Evolutionary conservation across 2,113 vertebrate species (phyloP).

Genomic region (Lichenostomus cassidix): DNA sequence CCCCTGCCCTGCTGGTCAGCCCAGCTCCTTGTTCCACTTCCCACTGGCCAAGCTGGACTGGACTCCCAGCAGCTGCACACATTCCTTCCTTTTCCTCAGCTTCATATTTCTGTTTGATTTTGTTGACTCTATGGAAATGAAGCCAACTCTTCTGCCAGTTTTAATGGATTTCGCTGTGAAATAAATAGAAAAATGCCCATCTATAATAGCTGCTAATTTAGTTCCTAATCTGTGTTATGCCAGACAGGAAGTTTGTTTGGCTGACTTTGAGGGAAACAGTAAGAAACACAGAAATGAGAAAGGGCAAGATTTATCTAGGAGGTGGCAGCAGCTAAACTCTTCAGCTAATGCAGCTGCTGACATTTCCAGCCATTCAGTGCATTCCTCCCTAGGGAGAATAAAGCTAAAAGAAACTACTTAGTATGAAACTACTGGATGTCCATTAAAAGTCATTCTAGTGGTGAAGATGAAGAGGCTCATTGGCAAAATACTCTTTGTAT

Average conservation of each 20-base stretch:
- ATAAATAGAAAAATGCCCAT: constrained; percentile 25
- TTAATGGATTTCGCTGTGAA: background rate
- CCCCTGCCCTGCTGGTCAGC: background rate
- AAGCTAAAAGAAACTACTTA: constrained; percentile 53
- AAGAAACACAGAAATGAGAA: constrained; percentile 31
- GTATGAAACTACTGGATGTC: constrained; percentile 52
- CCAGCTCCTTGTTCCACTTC: background rate
- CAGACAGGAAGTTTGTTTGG: constrained; percentile 43
- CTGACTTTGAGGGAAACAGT: constrained; percentile 32
- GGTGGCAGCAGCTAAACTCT: constrained; percentile 42
- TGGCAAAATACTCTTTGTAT: constrained; percentile 43
- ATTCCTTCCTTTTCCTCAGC: background rate
- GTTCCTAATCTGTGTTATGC: constrained; percentile 27
- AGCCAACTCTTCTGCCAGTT: constrained; percentile 26
- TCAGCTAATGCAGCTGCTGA: constrained; percentile 34
- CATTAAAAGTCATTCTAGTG: constrained; percentile 58
- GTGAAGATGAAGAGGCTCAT: constrained; percentile 52
- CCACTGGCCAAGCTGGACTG: background rate
- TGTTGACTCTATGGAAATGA: background rate
- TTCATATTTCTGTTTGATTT: constrained; percentile 17
- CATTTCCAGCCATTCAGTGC: constrained; percentile 52
- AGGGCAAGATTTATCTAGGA: constrained; percentile 46
- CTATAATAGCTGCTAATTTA: constrained; percentile 36
- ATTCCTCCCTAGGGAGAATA: constrained; percentile 39
- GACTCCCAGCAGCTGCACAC: background rate